phyloP scores from a whole-genome alignment of 2,113 vertebrate species.

The Stegastes partitus region DNA sequence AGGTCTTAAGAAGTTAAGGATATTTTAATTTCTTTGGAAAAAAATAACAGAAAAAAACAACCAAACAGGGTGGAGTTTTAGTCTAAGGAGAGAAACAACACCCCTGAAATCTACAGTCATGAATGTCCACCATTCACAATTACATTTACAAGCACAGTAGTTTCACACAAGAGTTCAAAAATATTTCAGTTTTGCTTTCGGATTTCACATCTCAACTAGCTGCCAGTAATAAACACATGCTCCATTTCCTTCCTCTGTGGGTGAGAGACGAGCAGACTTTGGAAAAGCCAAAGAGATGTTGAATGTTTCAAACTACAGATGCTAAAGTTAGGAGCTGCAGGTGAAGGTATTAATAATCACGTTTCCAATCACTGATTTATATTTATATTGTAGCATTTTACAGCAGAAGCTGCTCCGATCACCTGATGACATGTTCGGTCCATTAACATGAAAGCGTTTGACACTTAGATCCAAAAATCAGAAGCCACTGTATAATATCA shows the following conservation, averaged over 20 bases:
- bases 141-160: neutral
- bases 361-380: slow-evolving; percentile 23
- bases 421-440: slow-evolving; percentile 1
- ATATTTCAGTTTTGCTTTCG: slow-evolving; percentile 35
- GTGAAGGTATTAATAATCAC: slow-evolving; percentile 43
- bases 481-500: neutral
- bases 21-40: neutral
- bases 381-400: slow-evolving; percentile 18
- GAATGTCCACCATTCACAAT: neutral
- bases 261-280: slow-evolving; percentile 44
- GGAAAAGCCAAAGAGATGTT: slow-evolving; percentile 41
- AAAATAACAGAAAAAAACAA: neutral
- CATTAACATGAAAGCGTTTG: neutral
- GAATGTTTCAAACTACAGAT: slow-evolving; percentile 16
- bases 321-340: slow-evolving; percentile 24
- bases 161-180: neutral
- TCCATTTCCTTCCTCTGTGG: slow-evolving; percentile 64
- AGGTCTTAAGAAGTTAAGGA: too few species aligned
- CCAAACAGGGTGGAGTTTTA: too few species aligned
- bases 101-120: neutral
- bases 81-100: too few species aligned
- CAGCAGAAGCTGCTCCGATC: neutral
- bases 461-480: slow-evolving; percentile 1
- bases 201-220: slow-evolving; percentile 29
- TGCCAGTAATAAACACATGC: slow-evolving; percentile 64